Percentiles rank a stretch among this genome's conserved stretches.
Conservation (phyloP, 2,888 invertebrate genomes). For the Metopia argyrocephala region DNA sequence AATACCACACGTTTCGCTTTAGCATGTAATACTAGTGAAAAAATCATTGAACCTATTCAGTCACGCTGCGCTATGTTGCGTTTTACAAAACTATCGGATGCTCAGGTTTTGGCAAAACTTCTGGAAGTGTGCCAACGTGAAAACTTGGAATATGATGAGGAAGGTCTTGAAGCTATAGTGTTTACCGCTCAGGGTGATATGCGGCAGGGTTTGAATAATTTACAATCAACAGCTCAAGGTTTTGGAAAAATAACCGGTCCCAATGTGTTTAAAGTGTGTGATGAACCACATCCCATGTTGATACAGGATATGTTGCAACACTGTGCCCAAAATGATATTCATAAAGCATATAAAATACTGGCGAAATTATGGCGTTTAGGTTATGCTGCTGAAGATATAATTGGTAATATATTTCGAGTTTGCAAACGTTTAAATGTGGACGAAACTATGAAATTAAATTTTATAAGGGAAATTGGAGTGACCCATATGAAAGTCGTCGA, state of each 20-base stretch:
- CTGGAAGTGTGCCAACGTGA: slow-evolving; percentile 87
- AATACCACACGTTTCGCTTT: slow-evolving; percentile 97
- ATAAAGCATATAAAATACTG: slow-evolving; percentile 92
- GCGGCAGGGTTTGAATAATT: slow-evolving; percentile 97
- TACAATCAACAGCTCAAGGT: slow-evolving; percentile 96
- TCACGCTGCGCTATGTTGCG: slow-evolving; percentile 98
- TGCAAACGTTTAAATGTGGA: slow-evolving; percentile 90
- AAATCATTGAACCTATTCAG: slow-evolving; percentile 99
- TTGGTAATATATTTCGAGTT: slow-evolving; percentile 95
- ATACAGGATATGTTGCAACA: slow-evolving; percentile 93
- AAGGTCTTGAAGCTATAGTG: slow-evolving; percentile 96
- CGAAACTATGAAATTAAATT: slow-evolving; percentile 90
- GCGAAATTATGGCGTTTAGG: slow-evolving; percentile 94
- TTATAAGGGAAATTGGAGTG: slow-evolving; percentile 93
- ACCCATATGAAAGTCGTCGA: slow-evolving; percentile 95
- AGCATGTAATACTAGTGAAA: slow-evolving; percentile 98
- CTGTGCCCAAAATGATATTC: slow-evolving; percentile 89
- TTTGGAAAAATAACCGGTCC: slow-evolving; percentile 94
- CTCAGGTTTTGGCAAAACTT: slow-evolving; percentile 91
- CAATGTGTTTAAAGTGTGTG: slow-evolving; percentile 99
- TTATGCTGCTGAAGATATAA: slow-evolving; percentile 97
- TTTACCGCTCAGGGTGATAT: slow-evolving; percentile 99
- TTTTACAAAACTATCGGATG: slow-evolving; percentile 93
- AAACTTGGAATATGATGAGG: slow-evolving; percentile 89
- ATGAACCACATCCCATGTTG: slow-evolving; percentile 97